Percentiles rank a stretch among this genome's conserved stretches.
These are phyloP conservation scores for Amphiduros pacificus DNA, from an alignment of 2,888 invertebrate genomes.

Conservation along the genomic window DNA sequence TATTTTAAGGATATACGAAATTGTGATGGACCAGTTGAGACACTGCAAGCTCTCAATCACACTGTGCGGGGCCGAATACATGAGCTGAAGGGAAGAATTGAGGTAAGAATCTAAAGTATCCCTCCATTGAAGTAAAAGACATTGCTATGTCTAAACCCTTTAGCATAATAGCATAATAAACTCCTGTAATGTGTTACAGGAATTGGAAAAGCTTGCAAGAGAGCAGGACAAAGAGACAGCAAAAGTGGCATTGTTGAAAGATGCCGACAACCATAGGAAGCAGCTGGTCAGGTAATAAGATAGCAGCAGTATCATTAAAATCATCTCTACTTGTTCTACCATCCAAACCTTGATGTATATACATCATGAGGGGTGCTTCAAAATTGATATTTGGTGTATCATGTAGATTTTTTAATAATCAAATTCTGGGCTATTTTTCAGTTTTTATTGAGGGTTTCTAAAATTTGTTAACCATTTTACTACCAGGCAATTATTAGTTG, in stretches of 20 bases:
- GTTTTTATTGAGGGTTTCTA: no score
- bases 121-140: no score
- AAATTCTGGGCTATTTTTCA: not conserved
- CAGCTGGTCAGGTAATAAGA: conserved; percentile 43
- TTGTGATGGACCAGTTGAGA: conserved; percentile 40
- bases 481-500: no score
- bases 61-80: conserved; percentile 41
- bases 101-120: no score
- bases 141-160: no score
- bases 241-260: conserved; percentile 45
- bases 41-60: conserved; percentile 47
- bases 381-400: not conserved
- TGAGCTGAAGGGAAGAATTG: conserved; percentile 45
- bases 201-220: conserved; percentile 44
- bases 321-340: no score
- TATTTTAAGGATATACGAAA: conserved; percentile 55
- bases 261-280: conserved; percentile 49
- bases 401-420: not conserved
- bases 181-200: no score
- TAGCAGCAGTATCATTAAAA: no score
- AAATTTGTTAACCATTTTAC: no score
- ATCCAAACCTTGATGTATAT: no score
- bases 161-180: no score
- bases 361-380: no score
- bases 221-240: conserved; percentile 53